Conservation (phyloP, 1,140 invertebrate species). For the Drosophila tani region DNA sequence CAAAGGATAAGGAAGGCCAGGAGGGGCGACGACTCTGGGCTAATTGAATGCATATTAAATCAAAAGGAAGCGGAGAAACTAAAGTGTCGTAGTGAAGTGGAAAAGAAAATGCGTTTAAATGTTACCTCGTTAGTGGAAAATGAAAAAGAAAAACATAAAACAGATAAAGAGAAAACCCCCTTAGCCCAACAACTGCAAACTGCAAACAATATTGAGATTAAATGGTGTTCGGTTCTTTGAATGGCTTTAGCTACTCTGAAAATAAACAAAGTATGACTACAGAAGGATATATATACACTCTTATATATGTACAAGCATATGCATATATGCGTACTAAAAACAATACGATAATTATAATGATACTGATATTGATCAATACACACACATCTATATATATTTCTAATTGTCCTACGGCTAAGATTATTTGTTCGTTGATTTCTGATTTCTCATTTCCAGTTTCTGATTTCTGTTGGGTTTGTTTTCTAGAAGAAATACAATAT, state of each 20-base stretch:
- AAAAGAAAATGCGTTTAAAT: conserved; percentile 80
- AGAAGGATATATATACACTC: conserved; percentile 1
- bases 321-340: conserved; percentile 23
- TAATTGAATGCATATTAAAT: conserved; percentile 54
- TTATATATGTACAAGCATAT: conserved; percentile 4
- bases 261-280: conserved; percentile 35
- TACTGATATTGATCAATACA: conserved; percentile 8
- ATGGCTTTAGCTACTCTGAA: conserved; percentile 62
- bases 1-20: conserved; percentile 13
- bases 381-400: conserved; percentile 8
- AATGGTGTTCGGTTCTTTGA: conserved; percentile 58
- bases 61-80: conserved; percentile 38
- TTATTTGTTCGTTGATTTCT: not conserved
- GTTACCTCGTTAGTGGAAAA: conserved; percentile 82
- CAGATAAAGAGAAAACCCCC: conserved; percentile 10
- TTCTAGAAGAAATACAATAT: conserved; percentile 27
- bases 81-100: conserved; percentile 57
- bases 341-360: conserved; percentile 24
- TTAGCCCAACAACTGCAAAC: conserved; percentile 4
- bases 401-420: conserved; percentile 26
- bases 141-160: conserved; percentile 23
- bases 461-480: conserved; percentile 3
- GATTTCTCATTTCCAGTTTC: no score
- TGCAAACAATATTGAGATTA: conserved; percentile 37
- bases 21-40: conserved; percentile 8